Evolutionary conservation across 2,797 vertebrate species (phyloP), one percentile per base, ranked within the genome.

Genomic region (Nasua narica): DNA sequence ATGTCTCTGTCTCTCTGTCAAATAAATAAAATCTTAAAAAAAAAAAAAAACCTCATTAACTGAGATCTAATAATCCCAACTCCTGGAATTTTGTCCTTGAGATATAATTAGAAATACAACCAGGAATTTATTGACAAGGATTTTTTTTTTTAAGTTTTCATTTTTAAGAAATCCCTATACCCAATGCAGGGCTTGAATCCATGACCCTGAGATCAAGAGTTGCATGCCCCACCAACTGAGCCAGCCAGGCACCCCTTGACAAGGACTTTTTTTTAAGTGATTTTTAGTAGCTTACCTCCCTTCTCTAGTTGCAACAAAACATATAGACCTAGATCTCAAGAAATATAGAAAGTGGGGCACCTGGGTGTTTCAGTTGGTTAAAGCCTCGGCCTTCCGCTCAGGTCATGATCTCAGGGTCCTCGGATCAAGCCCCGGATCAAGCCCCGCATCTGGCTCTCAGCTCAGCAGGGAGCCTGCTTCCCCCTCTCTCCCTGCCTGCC

Each of bases 301-400:
- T 32, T 89, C 62, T 86, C n/a, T 40, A 74, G 81, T 50, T 89
- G 21, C 29, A 91, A 91, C 56, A 84, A 72, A 89, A 48, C 70
- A 14, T 50, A 91, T 3, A 48, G 48, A 95, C 29, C 29, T 65
- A 78, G 32, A 81, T 67, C 77, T 94, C 62, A 82, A 77, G 43
- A 90, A 96, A 92, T 23, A n/a, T 5, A 93, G 40, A 81, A 11
- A 78, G 43, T n/a, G n/a, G n/a, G n/a, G n/a, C n/a, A n/a, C n/a
- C n/a, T n/a, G n/a, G n/a, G n/a, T n/a, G n/a, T n/a, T n/a, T n/a
- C n/a, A n/a, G n/a, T n/a, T n/a, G n/a, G n/a, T n/a, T n/a, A n/a
- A n/a, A n/a, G n/a, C n/a, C n/a, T n/a, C n/a, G n/a, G n/a, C n/a
- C n/a, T n/a, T n/a, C n/a, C n/a, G n/a, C n/a, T n/a, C n/a, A n/a